These are phyloP conservation scores for Chrysoperla carnea DNA, from an alignment of 1,140 invertebrate species.

Conservation along the genomic window DNA sequence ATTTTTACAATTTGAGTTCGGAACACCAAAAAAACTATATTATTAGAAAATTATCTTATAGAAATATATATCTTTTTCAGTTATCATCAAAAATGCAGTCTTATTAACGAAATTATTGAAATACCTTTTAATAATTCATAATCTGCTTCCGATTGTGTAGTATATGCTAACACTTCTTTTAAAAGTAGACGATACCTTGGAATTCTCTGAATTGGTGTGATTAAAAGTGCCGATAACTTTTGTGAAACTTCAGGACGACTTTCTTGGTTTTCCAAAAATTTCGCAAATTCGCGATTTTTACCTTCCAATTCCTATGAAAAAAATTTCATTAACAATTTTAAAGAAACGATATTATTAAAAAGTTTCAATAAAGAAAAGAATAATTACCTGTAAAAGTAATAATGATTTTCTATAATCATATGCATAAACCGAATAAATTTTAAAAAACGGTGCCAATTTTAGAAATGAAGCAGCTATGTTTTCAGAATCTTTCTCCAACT, in stretches of 20 bases:
- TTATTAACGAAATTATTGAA: no score
- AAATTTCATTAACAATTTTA: constrained; percentile 1
- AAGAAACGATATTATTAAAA: constrained; percentile 1
- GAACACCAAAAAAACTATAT: no score
- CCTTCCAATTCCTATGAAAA: constrained; percentile 33
- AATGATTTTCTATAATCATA: constrained; percentile 49
- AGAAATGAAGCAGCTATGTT: constrained; percentile 47
- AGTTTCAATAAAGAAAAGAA: background rate
- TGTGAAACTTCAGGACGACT: constrained; percentile 46
- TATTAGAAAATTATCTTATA: no score
- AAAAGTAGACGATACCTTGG: constrained; percentile 56
- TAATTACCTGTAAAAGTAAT: constrained; percentile 28
- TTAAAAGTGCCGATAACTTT: constrained; percentile 50
- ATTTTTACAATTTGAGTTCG: no score
- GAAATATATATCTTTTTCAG: no score
- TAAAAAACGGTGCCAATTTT: constrained; percentile 57
- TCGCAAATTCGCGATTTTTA: constrained; percentile 34
- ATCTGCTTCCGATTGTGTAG: constrained; percentile 35
- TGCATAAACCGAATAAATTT: constrained; percentile 60
- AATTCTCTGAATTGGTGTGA: constrained; percentile 57
- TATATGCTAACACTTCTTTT: constrained; percentile 45
- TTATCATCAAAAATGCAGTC: no score
- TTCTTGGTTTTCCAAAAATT: constrained; percentile 45
- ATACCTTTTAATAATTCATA: constrained; percentile 29
- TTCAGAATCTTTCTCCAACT: constrained; percentile 36